These are phyloP conservation scores for Amphimedon queenslandica DNA, from an alignment of 37 sponge, comb jelly and placozoan species.

Conservation along the genomic window DNA sequence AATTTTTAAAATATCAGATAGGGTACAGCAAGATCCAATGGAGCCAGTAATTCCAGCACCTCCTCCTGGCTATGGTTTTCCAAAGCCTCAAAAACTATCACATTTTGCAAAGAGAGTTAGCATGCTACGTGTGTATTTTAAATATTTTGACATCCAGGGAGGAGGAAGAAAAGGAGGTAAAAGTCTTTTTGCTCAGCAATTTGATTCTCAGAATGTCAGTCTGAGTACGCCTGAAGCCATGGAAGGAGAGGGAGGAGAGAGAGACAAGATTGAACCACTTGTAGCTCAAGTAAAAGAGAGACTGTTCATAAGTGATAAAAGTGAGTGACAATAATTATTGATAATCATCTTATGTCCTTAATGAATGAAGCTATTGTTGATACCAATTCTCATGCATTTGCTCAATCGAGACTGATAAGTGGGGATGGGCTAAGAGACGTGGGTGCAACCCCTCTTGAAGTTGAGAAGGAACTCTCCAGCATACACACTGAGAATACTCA, in stretches of 20 bases:
- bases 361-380: too few relatives aligned
- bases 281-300: neutral
- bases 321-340: neutral
- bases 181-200: constrained; percentile 68
- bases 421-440: constrained; percentile 49
- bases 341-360: too few relatives aligned
- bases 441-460: constrained; percentile 15
- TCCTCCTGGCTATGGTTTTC: too few relatives aligned
- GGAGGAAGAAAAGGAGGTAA: constrained; percentile 44
- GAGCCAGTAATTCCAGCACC: too few relatives aligned
- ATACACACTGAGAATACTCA: constrained; percentile 80
- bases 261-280: constrained; percentile 28
- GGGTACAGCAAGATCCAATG: neutral
- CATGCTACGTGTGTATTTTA: too few relatives aligned
- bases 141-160: too few relatives aligned
- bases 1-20: neutral
- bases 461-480: constrained; percentile 36
- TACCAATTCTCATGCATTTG: neutral
- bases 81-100: neutral
- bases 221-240: neutral
- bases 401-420: constrained; percentile 22
- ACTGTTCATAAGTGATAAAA: neutral
- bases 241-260: neutral
- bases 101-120: too few relatives aligned
- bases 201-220: constrained; percentile 15